phyloP scores from a whole-genome alignment of 2,113 vertebrate genomes.

The Tyto alba region DNA sequence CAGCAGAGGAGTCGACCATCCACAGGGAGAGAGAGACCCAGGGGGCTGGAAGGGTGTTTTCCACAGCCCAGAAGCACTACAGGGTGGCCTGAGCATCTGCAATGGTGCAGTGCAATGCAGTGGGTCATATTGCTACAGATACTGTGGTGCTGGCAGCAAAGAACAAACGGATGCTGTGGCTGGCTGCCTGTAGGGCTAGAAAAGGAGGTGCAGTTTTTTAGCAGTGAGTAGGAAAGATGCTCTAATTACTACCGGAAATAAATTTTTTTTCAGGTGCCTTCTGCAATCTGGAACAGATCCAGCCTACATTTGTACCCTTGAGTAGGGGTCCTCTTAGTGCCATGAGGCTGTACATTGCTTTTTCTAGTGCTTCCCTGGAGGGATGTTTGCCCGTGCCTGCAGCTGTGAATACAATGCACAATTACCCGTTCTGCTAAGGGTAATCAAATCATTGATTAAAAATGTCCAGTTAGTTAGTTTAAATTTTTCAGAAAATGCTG shows the following conservation, averaged over 20 bases:
- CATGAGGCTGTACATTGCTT: background rate
- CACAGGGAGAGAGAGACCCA: too few species aligned
- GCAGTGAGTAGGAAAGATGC: background rate
- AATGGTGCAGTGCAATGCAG: background rate
- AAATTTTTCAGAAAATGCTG: background rate
- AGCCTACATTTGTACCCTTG: background rate
- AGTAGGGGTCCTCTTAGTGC: background rate
- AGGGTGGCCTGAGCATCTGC: background rate
- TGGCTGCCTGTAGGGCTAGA: background rate
- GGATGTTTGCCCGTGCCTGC: background rate
- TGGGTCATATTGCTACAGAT: background rate
- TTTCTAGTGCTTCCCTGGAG: background rate
- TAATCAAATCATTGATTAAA: background rate
- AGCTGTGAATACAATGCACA: background rate
- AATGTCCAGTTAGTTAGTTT: background rate
- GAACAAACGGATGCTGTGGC: background rate
- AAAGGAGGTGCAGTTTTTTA: background rate
- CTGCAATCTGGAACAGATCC: background rate
- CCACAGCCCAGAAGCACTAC: background rate
- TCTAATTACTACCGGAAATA: background rate
- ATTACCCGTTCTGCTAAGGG: background rate
- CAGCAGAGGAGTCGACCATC: too few species aligned
- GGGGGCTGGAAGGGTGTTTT: background rate
- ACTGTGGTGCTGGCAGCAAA: background rate
- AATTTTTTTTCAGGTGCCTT: background rate